These are phyloP conservation scores for Poliocrania exsul DNA, from an alignment of 2,797 vertebrate species.

Conservation along the genomic window DNA sequence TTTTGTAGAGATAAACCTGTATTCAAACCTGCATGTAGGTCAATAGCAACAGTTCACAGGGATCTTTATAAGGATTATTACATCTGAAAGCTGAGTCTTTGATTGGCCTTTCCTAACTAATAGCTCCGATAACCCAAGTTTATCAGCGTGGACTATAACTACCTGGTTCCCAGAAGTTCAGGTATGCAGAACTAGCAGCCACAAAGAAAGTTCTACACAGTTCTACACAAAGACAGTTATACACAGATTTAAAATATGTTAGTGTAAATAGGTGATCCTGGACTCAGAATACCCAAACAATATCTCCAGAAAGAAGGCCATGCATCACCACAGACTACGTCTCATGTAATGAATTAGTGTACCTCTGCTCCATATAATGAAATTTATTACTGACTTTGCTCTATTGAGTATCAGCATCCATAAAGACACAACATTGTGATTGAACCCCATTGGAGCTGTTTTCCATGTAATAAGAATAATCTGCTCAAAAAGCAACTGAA, in stretches of 20 bases:
- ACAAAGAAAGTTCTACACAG: neutral
- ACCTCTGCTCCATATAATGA: neutral
- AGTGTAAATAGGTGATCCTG: neutral
- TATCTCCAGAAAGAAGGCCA: neutral
- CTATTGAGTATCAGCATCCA: neutral
- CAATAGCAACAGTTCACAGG: neutral
- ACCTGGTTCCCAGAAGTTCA: neutral
- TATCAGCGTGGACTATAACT: neutral
- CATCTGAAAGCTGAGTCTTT: neutral
- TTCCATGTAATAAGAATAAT: neutral
- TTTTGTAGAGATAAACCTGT: neutral
- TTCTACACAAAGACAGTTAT: neutral
- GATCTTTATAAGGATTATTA: neutral
- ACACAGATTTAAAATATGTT: neutral
- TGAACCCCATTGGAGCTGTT: slow-evolving; percentile 29
- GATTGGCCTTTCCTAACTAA: neutral
- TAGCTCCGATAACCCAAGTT: neutral
- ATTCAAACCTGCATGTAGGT: neutral
- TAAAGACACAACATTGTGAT: neutral
- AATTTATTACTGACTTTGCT: neutral
- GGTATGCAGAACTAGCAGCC: neutral
- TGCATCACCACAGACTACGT: neutral
- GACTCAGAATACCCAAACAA: neutral
- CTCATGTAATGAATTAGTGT: neutral
- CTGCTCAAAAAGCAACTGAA: slow-evolving; percentile 36